Conservation (phyloP, 2,797 vertebrate genomes). For the Mormyrus hasselquistii region DNA sequence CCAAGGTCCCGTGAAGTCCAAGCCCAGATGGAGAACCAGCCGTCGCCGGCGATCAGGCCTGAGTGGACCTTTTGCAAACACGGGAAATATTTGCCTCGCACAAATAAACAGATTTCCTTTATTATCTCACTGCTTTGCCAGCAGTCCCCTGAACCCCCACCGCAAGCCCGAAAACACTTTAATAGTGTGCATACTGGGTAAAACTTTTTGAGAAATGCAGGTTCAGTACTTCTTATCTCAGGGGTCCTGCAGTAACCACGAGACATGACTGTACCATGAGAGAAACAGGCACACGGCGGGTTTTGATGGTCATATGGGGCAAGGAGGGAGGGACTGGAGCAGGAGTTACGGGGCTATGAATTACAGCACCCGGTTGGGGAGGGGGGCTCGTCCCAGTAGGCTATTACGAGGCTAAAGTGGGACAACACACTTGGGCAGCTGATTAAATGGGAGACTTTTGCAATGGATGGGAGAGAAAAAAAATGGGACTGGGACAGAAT, state of each 20-base stretch:
- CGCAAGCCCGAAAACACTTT: neutral
- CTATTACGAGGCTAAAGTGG: neutral
- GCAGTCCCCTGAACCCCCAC: neutral
- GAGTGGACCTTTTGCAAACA: neutral
- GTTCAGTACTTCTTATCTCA: neutral
- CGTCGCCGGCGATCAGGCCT: neutral
- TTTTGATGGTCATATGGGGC: neutral
- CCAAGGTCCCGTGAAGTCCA: neutral
- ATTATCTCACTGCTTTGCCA: neutral
- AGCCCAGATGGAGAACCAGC: neutral
- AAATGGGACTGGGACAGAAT: neutral
- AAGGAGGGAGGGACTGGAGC: neutral
- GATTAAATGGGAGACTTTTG: neutral
- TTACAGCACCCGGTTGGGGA: neutral
- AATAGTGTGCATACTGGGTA: neutral
- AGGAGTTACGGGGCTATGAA: neutral
- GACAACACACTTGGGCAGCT: neutral
- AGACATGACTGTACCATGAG: neutral
- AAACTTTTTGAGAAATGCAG: neutral
- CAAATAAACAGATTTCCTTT: neutral
- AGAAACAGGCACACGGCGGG: neutral
- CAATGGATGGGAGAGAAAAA: neutral
- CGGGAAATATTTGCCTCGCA: neutral
- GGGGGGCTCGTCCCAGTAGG: neutral
- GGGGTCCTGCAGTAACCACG: neutral